These are phyloP conservation scores for Heptranchias perlo DNA, from an alignment of 2,113 vertebrate genomes.

Conservation along the genomic window DNA sequence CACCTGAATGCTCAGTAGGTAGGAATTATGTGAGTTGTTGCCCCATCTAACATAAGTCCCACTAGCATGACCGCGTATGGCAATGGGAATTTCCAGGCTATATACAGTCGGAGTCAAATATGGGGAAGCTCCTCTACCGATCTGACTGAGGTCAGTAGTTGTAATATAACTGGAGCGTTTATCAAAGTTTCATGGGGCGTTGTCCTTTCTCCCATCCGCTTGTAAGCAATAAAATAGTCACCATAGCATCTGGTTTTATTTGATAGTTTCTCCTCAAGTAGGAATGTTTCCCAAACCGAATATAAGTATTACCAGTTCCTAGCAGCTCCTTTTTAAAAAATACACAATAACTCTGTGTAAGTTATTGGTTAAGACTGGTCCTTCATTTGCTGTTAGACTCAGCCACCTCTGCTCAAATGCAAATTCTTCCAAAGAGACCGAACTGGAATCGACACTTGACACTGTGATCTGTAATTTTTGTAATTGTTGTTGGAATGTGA, in stretches of 20 bases:
- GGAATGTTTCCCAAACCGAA: too few relatives aligned
- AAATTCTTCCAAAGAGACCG: neutral
- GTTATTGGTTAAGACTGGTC: too few relatives aligned
- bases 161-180: neutral
- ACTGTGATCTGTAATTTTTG: neutral
- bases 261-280: too few relatives aligned
- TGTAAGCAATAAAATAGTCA: too few relatives aligned
- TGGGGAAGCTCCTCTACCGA: neutral
- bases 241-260: too few relatives aligned
- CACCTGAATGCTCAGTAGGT: neutral
- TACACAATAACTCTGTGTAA: too few relatives aligned
- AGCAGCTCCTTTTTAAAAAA: too few relatives aligned
- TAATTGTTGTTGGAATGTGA: neutral
- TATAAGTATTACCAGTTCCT: too few relatives aligned
- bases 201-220: neutral
- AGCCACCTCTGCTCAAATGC: neutral
- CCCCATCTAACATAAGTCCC: neutral
- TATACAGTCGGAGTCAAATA: neutral
- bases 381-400: neutral
- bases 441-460: neutral
- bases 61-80: neutral
- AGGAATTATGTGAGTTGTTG: neutral
- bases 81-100: neutral
- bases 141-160: neutral
- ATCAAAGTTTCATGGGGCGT: neutral